Percentiles rank a stretch among this genome's conserved stretches.
These are phyloP conservation scores for Dendroctonus valens DNA, from an alignment of 1,140 invertebrate genomes.

Conservation along the genomic window DNA sequence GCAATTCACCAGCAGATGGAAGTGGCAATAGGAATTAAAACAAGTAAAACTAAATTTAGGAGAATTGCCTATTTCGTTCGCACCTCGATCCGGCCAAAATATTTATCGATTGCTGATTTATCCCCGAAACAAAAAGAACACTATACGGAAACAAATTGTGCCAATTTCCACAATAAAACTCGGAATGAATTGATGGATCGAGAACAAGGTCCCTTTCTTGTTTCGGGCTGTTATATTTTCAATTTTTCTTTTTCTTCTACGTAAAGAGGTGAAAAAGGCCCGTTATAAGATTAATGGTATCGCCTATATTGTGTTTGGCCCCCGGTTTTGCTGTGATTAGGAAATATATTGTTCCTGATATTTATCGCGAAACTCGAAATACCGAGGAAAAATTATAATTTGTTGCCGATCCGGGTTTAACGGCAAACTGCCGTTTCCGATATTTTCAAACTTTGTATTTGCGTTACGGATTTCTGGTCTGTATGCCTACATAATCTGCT, in stretches of 20 bases:
- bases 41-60: too few relatives aligned
- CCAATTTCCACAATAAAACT: conserved; percentile 23
- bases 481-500: too few relatives aligned
- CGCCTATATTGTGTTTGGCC: conserved; percentile 20
- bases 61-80: not conserved
- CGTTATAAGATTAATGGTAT: conserved; percentile 22
- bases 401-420: too few relatives aligned
- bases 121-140: conserved; percentile 12
- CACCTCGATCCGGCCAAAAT: not conserved
- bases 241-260: conserved; percentile 24
- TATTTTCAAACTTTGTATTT: too few relatives aligned
- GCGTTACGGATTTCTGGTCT: too few relatives aligned
- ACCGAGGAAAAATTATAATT: too few relatives aligned
- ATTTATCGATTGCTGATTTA: conserved; percentile 13
- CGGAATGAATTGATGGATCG: conserved; percentile 25
- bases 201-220: conserved; percentile 19
- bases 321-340: conserved; percentile 26
- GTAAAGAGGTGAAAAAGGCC: conserved; percentile 24
- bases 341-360: conserved; percentile 26
- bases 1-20: too few relatives aligned
- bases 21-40: too few relatives aligned
- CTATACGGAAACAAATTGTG: conserved; percentile 11
- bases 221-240: conserved; percentile 25
- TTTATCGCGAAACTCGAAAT: conserved; percentile 8
- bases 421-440: too few relatives aligned